Evolutionary conservation across 2,113 vertebrate genomes (phyloP).

Genomic region (Rhinolophus ferrumequinum): DNA sequence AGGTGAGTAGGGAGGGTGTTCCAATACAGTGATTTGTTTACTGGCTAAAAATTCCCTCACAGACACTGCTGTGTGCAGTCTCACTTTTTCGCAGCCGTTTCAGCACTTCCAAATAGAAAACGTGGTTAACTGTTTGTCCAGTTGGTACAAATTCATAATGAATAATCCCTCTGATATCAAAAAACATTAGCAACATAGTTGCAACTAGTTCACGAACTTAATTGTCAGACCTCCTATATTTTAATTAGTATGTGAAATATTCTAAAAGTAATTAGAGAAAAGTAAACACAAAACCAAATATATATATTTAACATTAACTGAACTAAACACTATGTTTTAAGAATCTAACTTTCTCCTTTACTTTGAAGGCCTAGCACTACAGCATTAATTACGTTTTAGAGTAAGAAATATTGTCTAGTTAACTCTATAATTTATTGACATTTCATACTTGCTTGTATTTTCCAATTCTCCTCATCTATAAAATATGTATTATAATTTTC

Average conservation of each 20-base stretch:
- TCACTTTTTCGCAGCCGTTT: no score
- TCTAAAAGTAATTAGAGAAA: not conserved
- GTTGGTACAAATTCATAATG: no score
- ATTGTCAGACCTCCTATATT: no score
- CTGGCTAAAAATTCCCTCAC: no score
- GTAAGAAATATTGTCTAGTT: not conserved
- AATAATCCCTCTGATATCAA: no score
- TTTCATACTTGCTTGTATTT: not conserved
- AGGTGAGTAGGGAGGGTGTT: no score
- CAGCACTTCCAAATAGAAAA: no score
- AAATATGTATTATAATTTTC: not conserved
- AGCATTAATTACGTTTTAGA: not conserved
- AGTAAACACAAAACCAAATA: not conserved
- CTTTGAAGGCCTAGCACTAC: not conserved
- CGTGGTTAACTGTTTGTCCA: no score
- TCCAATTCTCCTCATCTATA: constrained; percentile 5
- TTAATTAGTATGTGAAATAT: not conserved
- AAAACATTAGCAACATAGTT: no score
- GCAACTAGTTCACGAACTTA: no score
- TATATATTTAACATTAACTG: not conserved
- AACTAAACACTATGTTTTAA: not conserved
- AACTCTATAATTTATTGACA: not conserved
- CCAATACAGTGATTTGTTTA: no score
- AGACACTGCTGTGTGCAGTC: no score
- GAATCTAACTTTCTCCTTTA: not conserved